These are phyloP conservation scores for Hypsopygia costalis DNA, from an alignment of 2,888 invertebrate genomes.

Conservation along the genomic window DNA sequence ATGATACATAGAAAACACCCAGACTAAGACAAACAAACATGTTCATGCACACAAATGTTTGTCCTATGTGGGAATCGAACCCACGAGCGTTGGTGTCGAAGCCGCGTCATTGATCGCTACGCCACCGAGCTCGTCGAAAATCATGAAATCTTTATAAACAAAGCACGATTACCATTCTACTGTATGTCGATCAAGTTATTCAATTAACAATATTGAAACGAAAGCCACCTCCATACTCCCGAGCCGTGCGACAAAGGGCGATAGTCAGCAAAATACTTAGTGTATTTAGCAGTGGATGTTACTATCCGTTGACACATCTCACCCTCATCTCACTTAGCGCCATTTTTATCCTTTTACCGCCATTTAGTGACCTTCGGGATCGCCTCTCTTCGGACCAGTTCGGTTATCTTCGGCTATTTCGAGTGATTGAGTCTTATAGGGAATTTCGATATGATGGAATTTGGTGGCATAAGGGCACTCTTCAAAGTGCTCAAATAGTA, in stretches of 20 bases:
- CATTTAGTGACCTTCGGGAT: conserved; percentile 31
- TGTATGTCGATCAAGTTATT: no score
- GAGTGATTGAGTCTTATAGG: conserved; percentile 20
- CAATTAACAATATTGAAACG: neutral
- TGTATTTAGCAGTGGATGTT: conserved; percentile 33
- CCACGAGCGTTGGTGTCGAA: no score
- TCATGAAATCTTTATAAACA: no score
- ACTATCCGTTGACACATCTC: conserved; percentile 42
- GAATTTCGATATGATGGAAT: conserved; percentile 16
- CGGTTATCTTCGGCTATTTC: conserved; percentile 9
- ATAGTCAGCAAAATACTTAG: conserved; percentile 12
- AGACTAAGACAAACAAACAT: no score
- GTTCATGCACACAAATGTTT: no score
- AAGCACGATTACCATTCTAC: no score
- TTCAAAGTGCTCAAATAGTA: no score
- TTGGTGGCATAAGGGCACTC: no score
- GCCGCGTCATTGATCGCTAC: no score
- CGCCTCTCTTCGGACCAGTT: conserved; percentile 12
- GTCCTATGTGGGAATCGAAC: no score
- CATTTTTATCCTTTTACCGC: conserved; percentile 38
- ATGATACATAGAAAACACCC: no score
- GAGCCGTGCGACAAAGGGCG: neutral
- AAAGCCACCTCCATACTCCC: neutral
- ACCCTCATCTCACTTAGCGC: conserved; percentile 24
- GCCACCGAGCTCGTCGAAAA: no score